Evolutionary conservation across 2,797 vertebrate genomes (phyloP), one percentile per base, ranked within the genome.

Genomic region (Tinamus major): DNA sequence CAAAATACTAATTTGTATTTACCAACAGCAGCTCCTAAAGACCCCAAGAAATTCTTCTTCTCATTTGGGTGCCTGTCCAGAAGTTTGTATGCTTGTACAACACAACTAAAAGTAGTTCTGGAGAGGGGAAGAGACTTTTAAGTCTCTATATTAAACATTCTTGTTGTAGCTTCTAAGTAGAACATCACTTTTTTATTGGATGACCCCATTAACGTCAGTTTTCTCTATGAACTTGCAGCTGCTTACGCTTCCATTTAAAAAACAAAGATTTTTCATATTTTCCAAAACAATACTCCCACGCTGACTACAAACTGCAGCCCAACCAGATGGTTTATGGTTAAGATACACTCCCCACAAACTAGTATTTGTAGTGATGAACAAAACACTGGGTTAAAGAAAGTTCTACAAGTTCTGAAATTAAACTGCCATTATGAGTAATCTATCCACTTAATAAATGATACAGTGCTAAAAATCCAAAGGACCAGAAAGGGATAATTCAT

Each of bases 401-500:
- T 87, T 63, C 49, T 85, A 55, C 71, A 58, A 16, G 75, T 76
- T 88, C 80, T 82, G 86, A 92, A 93, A 96, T 85, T 77, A 90
- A 91, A 88, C 78, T 79, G 87, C 79, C 67, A 65, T 91, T 95
- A 95, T 91, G 85, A 94, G 78, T 80, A 86, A 94, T 93, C 91
- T 88, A 91, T 21, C 67, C 44, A 81, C 59, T 92, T 95, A 92
- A 87, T 94, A 95, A 95, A 94, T 85, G 37, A 92, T 95, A 93
- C 0, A 79, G 90, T 10, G 71, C 41, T 86, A 76, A 92, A 84
- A 33, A 68, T 70, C 79, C 33, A n/a, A 62, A 76, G 93, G 89
- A 84, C 49, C 59, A 55, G 58, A 56, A 64, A 31, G 56, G 68
- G 80, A 87, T 89, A 92, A 92, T 96, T 89, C 61, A 88, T 96